A percentile compares a stretch with the other conserved stretches of the same genome.
Evolutionary conservation across 2,113 vertebrate genomes (phyloP).

Genomic region (Bungarus multicinctus): DNA sequence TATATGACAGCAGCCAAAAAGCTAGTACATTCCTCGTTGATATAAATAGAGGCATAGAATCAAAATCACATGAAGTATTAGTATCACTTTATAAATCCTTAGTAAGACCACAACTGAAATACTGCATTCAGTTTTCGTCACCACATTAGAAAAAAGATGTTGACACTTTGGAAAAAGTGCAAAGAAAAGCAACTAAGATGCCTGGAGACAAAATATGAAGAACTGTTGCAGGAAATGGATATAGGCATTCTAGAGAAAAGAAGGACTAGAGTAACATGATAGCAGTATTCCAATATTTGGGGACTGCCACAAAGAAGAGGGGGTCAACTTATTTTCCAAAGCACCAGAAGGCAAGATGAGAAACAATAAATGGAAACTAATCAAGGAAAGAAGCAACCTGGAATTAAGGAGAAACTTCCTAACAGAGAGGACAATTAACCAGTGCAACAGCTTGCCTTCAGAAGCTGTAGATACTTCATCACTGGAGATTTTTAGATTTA

Average conservation of each 20-base stretch:
- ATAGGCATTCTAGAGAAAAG: background rate
- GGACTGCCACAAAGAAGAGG: background rate
- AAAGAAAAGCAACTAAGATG: background rate
- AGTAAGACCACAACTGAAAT: background rate
- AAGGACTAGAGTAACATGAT: background rate
- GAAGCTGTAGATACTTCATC: background rate
- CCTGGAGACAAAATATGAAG: background rate
- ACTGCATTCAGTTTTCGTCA: background rate
- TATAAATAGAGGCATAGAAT: background rate
- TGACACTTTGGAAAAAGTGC: background rate
- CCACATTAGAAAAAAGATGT: background rate
- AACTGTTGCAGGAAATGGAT: background rate
- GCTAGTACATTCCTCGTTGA: background rate
- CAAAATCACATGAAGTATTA: background rate
- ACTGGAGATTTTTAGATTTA: background rate
- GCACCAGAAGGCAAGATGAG: background rate
- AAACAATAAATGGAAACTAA: background rate
- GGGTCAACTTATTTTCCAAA: background rate
- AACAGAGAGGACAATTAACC: background rate
- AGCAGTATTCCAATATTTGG: background rate
- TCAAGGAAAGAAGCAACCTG: background rate
- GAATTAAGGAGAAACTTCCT: background rate
- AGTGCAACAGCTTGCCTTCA: background rate
- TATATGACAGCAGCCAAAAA: background rate
- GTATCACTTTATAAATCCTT: background rate